Percentiles rank a stretch among this genome's conserved stretches.
phyloP scores from a whole-genome alignment of 1,140 invertebrate genomes.

The Macrotrachela quadricornifera region DNA sequence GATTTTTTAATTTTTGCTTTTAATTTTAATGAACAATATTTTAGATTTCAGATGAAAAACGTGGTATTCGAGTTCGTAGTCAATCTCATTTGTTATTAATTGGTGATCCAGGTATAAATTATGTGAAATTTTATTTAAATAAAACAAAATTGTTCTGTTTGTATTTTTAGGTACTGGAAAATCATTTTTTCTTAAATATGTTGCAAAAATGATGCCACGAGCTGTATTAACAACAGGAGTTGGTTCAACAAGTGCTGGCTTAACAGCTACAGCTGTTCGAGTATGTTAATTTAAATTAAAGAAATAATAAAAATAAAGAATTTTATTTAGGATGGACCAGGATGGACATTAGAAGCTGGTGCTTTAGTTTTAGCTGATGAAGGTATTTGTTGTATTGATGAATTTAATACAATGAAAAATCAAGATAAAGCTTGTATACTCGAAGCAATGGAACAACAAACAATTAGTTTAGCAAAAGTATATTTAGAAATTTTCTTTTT shows the following conservation, averaged over 20 bases:
- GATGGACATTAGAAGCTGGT: conserved; percentile 28
- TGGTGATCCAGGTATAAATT: conserved; percentile 48
- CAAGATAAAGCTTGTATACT: conserved; percentile 28
- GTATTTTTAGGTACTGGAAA: conserved; percentile 43
- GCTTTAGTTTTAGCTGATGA: conserved; percentile 28
- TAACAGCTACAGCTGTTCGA: conserved; percentile 63
- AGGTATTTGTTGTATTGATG: conserved; percentile 29
- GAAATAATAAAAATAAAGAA: background rate
- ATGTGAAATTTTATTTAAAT: too few relatives aligned
- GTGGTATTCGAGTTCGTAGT: conserved; percentile 37
- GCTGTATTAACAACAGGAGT: conserved; percentile 62
- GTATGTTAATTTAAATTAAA: conserved; percentile 23
- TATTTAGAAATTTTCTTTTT: conserved; percentile 16
- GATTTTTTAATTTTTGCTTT: too few relatives aligned
- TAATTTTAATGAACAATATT: too few relatives aligned
- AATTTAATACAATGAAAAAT: conserved; percentile 27
- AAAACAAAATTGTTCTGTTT: too few relatives aligned
- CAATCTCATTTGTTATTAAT: conserved; percentile 65
- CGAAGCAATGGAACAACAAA: conserved; percentile 31
- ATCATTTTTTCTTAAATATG: conserved; percentile 60
- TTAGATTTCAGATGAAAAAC: conserved; percentile 5
- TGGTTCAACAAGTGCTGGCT: conserved; percentile 61
- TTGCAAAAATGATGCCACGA: conserved; percentile 43
- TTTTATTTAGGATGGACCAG: conserved; percentile 17
- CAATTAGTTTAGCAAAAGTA: conserved; percentile 30